These are phyloP conservation scores for Latrodectus hesperus DNA, from an alignment of 2,888 invertebrate genomes.

Conservation along the genomic window DNA sequence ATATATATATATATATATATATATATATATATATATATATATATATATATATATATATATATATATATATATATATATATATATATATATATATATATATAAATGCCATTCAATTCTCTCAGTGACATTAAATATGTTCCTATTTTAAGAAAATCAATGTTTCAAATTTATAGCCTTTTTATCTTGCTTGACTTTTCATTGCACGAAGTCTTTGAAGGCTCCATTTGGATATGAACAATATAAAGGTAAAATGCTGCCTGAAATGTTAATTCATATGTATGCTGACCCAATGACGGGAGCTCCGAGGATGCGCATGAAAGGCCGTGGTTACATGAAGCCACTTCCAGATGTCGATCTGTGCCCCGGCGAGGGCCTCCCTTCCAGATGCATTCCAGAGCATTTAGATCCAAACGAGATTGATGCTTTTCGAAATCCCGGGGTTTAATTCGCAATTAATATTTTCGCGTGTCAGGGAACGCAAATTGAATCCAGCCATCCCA, in stretches of 20 bases:
- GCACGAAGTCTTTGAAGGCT: too few species aligned
- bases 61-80: too few species aligned
- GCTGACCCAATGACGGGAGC: neutral
- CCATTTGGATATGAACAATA: too few species aligned
- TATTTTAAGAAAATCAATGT: too few species aligned
- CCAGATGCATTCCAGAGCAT: neutral
- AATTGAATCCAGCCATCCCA: conserved; percentile 34
- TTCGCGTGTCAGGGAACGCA: conserved; percentile 38
- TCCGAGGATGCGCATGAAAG: neutral
- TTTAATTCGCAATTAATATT: conserved; percentile 59
- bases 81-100: too few species aligned
- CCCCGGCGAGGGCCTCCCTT: neutral
- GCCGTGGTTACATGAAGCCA: neutral
- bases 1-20: too few species aligned
- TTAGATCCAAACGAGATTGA: conserved; percentile 11
- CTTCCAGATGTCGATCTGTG: neutral
- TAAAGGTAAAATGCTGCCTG: neutral
- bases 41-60: too few species aligned
- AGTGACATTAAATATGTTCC: too few species aligned
- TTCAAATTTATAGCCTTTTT: too few species aligned
- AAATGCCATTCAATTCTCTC: too few species aligned
- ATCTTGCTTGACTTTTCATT: too few species aligned
- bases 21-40: too few species aligned
- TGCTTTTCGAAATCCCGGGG: conserved; percentile 15
- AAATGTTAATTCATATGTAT: neutral